Conservation (phyloP, 2,797 vertebrate species). For the Apodemus agrarius region DNA sequence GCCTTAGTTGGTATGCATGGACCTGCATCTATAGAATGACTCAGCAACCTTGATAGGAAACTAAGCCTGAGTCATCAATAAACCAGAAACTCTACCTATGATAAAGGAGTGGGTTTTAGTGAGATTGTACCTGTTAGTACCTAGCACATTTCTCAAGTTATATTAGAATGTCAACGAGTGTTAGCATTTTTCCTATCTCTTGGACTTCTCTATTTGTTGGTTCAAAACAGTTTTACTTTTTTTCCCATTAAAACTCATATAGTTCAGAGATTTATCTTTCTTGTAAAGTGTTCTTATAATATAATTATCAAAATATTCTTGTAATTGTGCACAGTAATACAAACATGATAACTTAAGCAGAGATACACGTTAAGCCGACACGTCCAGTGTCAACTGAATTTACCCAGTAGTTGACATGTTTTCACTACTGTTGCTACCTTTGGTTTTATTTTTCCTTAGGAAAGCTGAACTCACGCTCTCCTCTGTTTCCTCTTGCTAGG, state of each 20-base stretch:
- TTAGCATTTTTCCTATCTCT: neutral
- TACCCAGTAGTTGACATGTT: neutral
- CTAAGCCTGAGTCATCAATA: neutral
- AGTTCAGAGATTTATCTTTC: neutral
- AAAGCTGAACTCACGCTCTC: too few species aligned
- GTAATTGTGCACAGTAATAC: neutral
- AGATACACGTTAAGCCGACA: neutral
- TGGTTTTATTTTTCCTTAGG: neutral
- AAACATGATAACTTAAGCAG: neutral
- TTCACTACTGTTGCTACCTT: neutral
- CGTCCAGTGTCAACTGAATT: neutral
- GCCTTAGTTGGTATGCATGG: neutral
- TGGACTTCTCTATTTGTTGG: neutral
- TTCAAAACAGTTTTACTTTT: neutral
- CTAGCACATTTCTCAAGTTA: neutral
- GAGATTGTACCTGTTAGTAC: neutral
- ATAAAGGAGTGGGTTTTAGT: neutral
- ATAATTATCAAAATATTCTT: neutral
- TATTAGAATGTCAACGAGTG: neutral
- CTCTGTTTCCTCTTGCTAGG: neutral
- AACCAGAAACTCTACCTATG: neutral
- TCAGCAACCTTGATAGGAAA: conserved; percentile 15
- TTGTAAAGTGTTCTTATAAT: neutral
- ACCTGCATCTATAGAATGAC: neutral
- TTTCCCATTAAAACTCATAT: neutral